Evolutionary conservation across 2,797 vertebrate genomes (phyloP), one percentile per base, ranked within the genome.

Genomic region (Austrolebias charrua): DNA sequence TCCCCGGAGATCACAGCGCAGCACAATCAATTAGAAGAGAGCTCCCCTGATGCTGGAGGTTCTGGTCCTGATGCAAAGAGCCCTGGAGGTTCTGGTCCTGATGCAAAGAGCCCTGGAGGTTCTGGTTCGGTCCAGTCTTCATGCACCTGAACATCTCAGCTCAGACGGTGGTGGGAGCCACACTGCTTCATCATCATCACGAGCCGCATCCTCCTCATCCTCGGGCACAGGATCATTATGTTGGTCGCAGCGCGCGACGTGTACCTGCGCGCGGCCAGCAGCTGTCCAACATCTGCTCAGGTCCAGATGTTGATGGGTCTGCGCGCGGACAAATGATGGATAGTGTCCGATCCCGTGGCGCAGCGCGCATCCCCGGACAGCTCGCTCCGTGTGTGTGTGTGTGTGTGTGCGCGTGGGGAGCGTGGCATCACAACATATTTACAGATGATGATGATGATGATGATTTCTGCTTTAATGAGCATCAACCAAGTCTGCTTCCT

Each of bases 401-500:
- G 66, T 6, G 31, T 6, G 31, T 33, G 31, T 33, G 64, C 49
- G 24, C 18, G 76, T 74, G 74, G 5, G 55, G 65, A 76, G 73
- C 74, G 64, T 55, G 71, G 81, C 85, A 84, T 86, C 85, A 62
- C 58, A 74, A 78, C 77, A 82, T 66, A 62, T 85, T 80, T 73
- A 66, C 64, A 64, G 78, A 79, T n/a, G n/a, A n/a, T n/a, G n/a
- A n/a, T n/a, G n/a, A n/a, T n/a, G n/a, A n/a, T n/a, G n/a, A n/a
- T 82, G 85, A 76, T 84, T 62, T 70, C 81, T 79, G 87, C 79
- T 86, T 80, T 83, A 73, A 78, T 61, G 76, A 74, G 63, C 89
- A 90, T 93, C 91, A 92, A 92, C 92, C 92, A 89, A 92, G 89
- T 82, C 7, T 92, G 91, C 90, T 92, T 88, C 80, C 83, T 76